Evolutionary conservation across 2,113 vertebrate species (phyloP), one percentile per base, ranked within the genome.

Genomic region (Rana temporaria): DNA sequence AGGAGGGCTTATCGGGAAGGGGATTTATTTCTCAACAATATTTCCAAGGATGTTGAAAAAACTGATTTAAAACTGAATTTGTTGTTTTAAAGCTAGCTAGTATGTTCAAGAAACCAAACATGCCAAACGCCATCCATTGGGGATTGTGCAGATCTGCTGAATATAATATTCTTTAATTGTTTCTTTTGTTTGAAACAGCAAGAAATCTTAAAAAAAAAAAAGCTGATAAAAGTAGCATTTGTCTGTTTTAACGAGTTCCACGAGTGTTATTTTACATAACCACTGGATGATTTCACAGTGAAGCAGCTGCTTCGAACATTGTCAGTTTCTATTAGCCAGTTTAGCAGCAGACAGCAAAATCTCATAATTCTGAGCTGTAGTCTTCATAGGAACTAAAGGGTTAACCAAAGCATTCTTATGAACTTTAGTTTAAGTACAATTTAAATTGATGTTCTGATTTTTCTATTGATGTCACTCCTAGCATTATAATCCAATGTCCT

Each of bases 221-320:
- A 52, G 20, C 17, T 80, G 56, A 22, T 80, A 60, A 71, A 80
- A 70, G 56, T 19, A 38, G 18, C 20, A 70, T 62, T 80, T 80
- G 53, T 60, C 66, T 30, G 56, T n/a, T 62, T 62, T 60, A 80
- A 70, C 38, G 66, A 78, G 55, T 70, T 70, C 56, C 34, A 18
- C 20, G 22, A 80, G 70, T 80, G 78, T 80, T 80, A 70, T 80
- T 80, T 62, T 80, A 60, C 68, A 70, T 80, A 70, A 80, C 78
- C 78, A 80, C 78, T 80, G 78, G 78, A 70, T 80, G 78, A 80
- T 80, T 80, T 48, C 66, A 70, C 55, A 80, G 55, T 60, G 56
- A 17, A 60, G 68, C 79, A 72, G 79, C 69, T 81, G 69, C 78
- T 81, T 73, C 38, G 60, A 66, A 73, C 60, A 81, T 81, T 56